Evolutionary conservation across 2,113 vertebrate genomes (phyloP).

Genomic region (Tamias sibiricus): DNA sequence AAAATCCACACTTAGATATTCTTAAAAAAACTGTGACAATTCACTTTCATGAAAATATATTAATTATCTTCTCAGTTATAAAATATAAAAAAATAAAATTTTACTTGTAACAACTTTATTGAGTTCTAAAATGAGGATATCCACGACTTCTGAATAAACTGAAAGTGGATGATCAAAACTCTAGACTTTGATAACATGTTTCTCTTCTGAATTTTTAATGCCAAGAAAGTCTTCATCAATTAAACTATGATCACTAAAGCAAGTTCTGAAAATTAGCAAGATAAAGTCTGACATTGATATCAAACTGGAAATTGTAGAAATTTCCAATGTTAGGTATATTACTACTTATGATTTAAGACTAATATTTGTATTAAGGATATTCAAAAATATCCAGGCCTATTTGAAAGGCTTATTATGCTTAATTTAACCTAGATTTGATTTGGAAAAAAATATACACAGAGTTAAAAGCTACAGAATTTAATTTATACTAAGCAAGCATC

Average conservation of each 20-base stretch:
- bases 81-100: conserved; percentile 13
- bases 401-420: not conserved
- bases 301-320: not conserved
- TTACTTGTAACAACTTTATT: not conserved
- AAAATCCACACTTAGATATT: not conserved
- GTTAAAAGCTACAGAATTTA: not conserved
- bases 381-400: not conserved
- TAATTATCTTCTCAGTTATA: not conserved
- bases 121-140: conserved; percentile 41
- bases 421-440: not conserved
- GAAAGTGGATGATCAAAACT: conserved; percentile 29
- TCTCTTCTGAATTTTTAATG: not conserved
- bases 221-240: not conserved
- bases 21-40: not conserved
- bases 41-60: not conserved
- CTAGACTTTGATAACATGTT: not conserved
- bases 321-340: not conserved
- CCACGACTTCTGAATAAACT: conserved; percentile 28
- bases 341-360: conserved; percentile 16
- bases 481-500: not conserved
- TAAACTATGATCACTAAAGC: not conserved
- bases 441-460: not conserved
- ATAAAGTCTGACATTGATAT: not conserved
- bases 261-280: conserved; percentile 6
- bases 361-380: not conserved